These are phyloP conservation scores for Poecilobothrus nobilitatus DNA, from an alignment of 2,888 invertebrate genomes.

Conservation along the genomic window DNA sequence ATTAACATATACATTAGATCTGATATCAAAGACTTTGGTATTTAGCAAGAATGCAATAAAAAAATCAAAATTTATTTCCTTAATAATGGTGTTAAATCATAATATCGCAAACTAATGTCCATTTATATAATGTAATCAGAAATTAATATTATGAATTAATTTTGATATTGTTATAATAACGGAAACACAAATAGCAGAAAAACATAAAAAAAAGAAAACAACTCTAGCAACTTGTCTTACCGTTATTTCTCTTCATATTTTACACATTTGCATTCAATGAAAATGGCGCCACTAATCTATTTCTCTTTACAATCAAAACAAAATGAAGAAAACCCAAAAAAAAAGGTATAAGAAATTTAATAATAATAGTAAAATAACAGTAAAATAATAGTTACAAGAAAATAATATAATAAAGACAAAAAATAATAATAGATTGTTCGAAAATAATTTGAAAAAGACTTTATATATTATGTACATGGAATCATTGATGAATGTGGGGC, in stretches of 20 bases:
- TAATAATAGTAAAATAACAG: background rate
- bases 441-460: background rate
- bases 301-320: background rate
- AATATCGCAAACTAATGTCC: too few species aligned
- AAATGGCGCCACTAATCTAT: background rate
- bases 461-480: background rate
- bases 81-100: too few species aligned
- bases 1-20: too few species aligned
- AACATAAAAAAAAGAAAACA: background rate
- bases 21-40: too few species aligned
- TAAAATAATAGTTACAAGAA: background rate
- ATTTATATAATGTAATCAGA: too few species aligned
- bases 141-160: too few species aligned
- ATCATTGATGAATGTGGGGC: background rate
- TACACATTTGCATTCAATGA: background rate
- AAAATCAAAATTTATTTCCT: too few species aligned
- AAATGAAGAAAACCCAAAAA: too few species aligned
- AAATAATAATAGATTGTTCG: background rate
- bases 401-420: background rate
- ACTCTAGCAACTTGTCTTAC: background rate
- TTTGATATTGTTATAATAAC: too few species aligned
- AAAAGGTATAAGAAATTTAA: too few species aligned
- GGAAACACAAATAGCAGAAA: too few species aligned
- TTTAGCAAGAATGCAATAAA: too few species aligned
- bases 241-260: background rate